A percentile compares a stretch with the other conserved stretches of the same genome.
phyloP scores from a whole-genome alignment of 2,797 vertebrate genomes.

The Sebastes jordani region DNA sequence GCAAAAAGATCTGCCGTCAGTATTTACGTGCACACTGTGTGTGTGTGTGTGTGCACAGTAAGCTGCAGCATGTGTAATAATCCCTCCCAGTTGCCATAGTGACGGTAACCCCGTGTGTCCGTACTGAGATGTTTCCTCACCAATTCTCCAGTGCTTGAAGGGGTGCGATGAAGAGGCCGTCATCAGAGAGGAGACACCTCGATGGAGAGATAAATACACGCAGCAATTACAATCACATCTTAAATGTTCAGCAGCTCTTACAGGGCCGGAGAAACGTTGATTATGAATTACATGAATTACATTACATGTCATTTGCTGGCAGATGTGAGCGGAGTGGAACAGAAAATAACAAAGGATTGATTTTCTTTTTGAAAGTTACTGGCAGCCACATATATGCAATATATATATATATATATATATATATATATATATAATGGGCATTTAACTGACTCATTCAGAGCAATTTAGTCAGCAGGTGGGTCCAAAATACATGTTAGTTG shows the following conservation, averaged over 20 bases:
- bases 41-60: background rate
- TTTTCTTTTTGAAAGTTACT: background rate
- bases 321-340: background rate
- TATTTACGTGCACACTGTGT: background rate
- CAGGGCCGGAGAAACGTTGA: background rate
- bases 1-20: background rate
- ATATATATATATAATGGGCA: background rate
- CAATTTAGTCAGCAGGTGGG: background rate
- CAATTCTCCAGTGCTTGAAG: background rate
- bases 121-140: background rate
- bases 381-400: background rate
- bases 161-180: background rate
- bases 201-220: background rate
- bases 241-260: background rate
- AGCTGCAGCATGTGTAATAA: background rate
- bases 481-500: background rate
- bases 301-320: slow-evolving; percentile 2
- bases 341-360: background rate
- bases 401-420: no score
- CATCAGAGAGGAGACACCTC: background rate
- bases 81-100: slow-evolving; percentile 22
- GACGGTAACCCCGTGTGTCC: background rate
- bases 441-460: background rate
- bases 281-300: no score
- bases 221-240: slow-evolving; percentile 21